Percentiles rank a stretch among this genome's conserved stretches.
Conservation (phyloP, 1,140 invertebrate genomes). For the Acromyrmex echinatior region DNA sequence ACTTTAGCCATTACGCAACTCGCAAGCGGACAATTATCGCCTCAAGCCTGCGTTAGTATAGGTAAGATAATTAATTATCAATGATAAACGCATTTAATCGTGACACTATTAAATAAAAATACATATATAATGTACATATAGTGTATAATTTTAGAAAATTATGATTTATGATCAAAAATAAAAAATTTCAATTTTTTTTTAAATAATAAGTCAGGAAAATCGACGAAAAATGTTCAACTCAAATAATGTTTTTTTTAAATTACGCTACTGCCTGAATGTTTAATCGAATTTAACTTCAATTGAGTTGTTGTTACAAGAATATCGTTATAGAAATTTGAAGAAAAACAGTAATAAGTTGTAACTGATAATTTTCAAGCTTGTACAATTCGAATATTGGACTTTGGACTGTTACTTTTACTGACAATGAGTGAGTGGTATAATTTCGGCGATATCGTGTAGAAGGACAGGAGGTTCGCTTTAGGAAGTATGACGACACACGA, state of each 20-base stretch:
- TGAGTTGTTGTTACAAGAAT: background rate
- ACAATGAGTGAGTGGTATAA: background rate
- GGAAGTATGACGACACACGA: background rate
- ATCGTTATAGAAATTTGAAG: background rate
- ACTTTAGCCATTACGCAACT: conserved; percentile 85
- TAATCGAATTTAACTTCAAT: background rate
- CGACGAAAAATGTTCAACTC: too few species aligned
- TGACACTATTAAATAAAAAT: background rate
- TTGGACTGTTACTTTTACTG: background rate
- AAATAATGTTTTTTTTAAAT: background rate
- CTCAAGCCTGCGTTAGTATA: conserved; percentile 82
- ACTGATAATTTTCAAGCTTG: background rate
- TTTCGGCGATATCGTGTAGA: background rate
- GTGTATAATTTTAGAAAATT: background rate
- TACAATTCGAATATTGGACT: background rate
- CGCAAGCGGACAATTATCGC: conserved; percentile 73
- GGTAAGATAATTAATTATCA: conserved; percentile 79
- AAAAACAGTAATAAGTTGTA: background rate
- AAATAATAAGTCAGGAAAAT: too few species aligned
- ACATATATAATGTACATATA: background rate
- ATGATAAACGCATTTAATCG: background rate
- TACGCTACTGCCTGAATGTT: background rate
- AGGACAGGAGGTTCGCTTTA: background rate
- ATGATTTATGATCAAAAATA: background rate
- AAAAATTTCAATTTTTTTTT: background rate